Evolutionary conservation across 2,888 invertebrate genomes (phyloP).

Genomic region (Ephialtes manifestator): DNA sequence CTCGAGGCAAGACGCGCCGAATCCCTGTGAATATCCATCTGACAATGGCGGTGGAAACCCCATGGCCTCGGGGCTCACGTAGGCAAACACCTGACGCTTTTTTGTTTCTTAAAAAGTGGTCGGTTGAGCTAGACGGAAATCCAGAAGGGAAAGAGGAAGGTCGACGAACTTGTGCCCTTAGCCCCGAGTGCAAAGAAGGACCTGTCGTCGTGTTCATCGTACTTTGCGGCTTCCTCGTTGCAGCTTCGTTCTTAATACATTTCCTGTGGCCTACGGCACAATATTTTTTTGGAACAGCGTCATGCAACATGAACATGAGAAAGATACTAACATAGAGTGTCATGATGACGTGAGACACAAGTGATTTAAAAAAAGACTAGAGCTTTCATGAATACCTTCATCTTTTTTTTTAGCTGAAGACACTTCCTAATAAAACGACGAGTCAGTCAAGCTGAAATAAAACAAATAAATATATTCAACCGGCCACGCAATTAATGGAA

Average conservation of each 20-base stretch:
- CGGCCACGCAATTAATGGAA: constrained; percentile 43
- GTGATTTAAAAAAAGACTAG: not conserved
- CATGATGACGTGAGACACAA: not conserved
- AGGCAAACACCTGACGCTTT: constrained; percentile 74
- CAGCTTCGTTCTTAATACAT: constrained; percentile 53
- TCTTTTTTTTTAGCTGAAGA: not conserved
- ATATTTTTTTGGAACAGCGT: constrained; percentile 36
- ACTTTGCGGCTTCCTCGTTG: constrained; percentile 1
- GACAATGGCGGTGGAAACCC: constrained; percentile 58
- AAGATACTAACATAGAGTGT: not conserved
- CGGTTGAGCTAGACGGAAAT: constrained; percentile 60
- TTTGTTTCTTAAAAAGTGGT: constrained; percentile 57
- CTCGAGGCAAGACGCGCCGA: constrained; percentile 58
- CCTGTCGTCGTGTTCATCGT: constrained; percentile 22
- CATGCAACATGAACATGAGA: constrained; percentile 12
- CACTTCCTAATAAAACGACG: constrained; percentile 19
- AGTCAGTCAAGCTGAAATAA: constrained; percentile 32
- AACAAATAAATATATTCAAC: constrained; percentile 40
- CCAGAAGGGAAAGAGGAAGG: constrained; percentile 60
- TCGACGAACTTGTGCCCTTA: constrained; percentile 71
- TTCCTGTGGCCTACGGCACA: constrained; percentile 17
- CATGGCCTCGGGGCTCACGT: constrained; percentile 62
- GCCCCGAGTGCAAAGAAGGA: constrained; percentile 33
- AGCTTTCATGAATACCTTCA: not conserved
- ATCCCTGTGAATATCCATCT: constrained; percentile 64